Evolutionary conservation across 2,113 vertebrate species (phyloP), one percentile per base, ranked within the genome.

Genomic region (Microtus montanus): DNA sequence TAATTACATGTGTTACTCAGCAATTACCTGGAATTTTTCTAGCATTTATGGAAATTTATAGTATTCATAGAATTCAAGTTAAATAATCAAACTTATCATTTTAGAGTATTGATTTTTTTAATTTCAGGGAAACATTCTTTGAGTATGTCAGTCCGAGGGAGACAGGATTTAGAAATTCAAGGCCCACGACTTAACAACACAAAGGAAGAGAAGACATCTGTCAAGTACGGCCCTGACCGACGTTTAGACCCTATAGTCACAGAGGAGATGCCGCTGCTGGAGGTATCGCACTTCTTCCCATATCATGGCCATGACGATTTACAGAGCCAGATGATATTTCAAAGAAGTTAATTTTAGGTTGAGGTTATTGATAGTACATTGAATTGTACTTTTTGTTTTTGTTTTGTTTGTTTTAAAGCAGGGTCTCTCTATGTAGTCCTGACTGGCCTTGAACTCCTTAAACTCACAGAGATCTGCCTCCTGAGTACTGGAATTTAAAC

Each of bases 151-250:
- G 99, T 99, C 71, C 98, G 99, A 88, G 99, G 99, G 70, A 98
- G 98, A 77, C 99, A 99, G 97, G 99, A 99, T 95, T 98, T 99
- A 97, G 99, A 99, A 98, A 99, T 99, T 94, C 99, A 99, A 94
- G 99, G 99, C 15, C 99, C 99, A 93, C 98, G 99, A 52, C 99
- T 99, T 87, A 99, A 99, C 97, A 98, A 98, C 97, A 99, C 99
- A 96, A 99, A 99, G 98, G 99, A 99, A 97, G 99, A 99, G 93
- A 99, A 99, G 98, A 99, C 99, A 10, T 98, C 98, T 0, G 98
- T 99, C 95, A 98, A 98, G 89, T 99, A 99, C 54, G 99, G 99
- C 91, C 98, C 99, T 0, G 99, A 99, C 97, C 98, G 98, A 26
- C 99, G 99, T 70, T 98, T 99, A 93, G 99, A 99, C 97, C 99